Percentiles rank a stretch among this genome's conserved stretches.
These are phyloP conservation scores for Ascaphus truei DNA, from an alignment of 2,113 vertebrate genomes.

Conservation along the genomic window DNA sequence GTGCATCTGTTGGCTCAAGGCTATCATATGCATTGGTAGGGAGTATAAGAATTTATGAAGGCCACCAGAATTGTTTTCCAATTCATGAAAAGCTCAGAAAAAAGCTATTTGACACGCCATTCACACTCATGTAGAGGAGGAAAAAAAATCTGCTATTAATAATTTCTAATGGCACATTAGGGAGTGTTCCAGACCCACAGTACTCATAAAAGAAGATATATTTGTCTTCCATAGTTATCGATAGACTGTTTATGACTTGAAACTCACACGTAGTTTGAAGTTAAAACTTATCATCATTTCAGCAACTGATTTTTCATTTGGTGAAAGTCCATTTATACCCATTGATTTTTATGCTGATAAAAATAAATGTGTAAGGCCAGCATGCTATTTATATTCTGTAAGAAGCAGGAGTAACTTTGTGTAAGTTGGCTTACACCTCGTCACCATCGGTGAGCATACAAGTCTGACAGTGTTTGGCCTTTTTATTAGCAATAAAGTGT, in stretches of 20 bases:
- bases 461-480: no score
- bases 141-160: constrained; percentile 4
- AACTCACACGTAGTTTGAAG: not conserved
- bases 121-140: not conserved
- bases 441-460: no score
- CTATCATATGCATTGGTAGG: no score
- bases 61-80: not conserved
- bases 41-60: not conserved
- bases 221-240: constrained; percentile 2
- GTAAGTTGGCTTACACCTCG: not conserved
- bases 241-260: not conserved
- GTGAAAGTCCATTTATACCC: not conserved
- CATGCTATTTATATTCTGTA: not conserved
- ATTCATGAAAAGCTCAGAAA: not conserved
- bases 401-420: not conserved
- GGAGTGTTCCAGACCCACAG: not conserved
- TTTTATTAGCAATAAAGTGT: no score
- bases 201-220: constrained; percentile 26
- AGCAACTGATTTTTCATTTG: constrained; percentile 23
- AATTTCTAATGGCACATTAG: constrained; percentile 20
- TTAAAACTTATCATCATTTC: constrained; percentile 30
- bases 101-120: not conserved
- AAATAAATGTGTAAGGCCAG: not conserved
- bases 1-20: no score
- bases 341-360: constrained; percentile 28